A percentile compares a stretch with the other conserved stretches of the same genome.
Conservation (phyloP, 2,888 invertebrate species). For the Allophyes oxyacanthae region DNA sequence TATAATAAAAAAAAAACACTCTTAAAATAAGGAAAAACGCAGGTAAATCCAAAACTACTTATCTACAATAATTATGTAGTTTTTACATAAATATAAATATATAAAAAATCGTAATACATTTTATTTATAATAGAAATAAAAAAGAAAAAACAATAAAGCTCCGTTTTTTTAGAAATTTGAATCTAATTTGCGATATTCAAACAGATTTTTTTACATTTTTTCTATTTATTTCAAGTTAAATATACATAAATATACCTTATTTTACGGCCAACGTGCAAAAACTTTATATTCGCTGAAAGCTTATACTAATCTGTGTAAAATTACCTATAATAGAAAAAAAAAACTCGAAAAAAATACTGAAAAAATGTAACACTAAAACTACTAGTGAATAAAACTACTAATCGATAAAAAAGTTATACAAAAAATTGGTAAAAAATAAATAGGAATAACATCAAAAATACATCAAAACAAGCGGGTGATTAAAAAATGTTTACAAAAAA, state of each 20-base stretch:
- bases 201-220: slow-evolving; percentile 60
- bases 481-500: slow-evolving; percentile 68
- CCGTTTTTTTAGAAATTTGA: slow-evolving; percentile 68
- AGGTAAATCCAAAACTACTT: slow-evolving; percentile 73
- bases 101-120: slow-evolving; percentile 71
- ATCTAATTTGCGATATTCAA: slow-evolving; percentile 69
- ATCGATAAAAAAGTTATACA: slow-evolving; percentile 80
- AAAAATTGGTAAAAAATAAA: slow-evolving; percentile 81
- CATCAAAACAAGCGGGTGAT: slow-evolving; percentile 79
- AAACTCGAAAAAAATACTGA: slow-evolving; percentile 76
- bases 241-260: slow-evolving; percentile 72
- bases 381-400: slow-evolving; percentile 67
- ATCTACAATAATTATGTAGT: slow-evolving; percentile 67
- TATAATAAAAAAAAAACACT: slow-evolving; percentile 59
- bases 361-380: slow-evolving; percentile 70
- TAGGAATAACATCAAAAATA: slow-evolving; percentile 84
- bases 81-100: slow-evolving; percentile 78
- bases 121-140: slow-evolving; percentile 58
- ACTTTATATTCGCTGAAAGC: slow-evolving; percentile 74
- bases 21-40: slow-evolving; percentile 72
- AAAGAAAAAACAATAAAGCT: slow-evolving; percentile 72
- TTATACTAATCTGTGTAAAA: slow-evolving; percentile 73
- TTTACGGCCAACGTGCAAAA: slow-evolving; percentile 81
- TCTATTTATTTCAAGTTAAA: slow-evolving; percentile 65
- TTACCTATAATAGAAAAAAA: slow-evolving; percentile 59